phyloP scores from a whole-genome alignment of 1,140 invertebrate species.

The Cydia strobilella region DNA sequence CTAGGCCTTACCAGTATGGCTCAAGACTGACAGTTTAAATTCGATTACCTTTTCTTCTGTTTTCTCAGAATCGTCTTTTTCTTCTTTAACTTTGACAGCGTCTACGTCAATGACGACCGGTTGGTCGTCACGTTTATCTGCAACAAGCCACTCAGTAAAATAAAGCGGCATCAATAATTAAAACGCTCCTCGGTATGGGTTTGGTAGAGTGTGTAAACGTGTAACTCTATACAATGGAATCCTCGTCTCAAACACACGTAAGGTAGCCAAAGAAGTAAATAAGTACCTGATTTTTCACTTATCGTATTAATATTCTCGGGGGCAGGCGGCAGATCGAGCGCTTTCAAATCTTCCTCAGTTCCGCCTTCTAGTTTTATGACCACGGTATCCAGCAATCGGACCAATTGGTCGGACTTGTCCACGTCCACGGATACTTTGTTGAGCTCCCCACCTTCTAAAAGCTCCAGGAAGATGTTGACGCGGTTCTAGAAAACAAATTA shows the following conservation, averaged over 20 bases:
- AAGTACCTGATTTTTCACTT: conserved; percentile 64
- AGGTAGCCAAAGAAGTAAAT: not conserved
- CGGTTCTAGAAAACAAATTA: conserved; percentile 84
- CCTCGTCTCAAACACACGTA: too few relatives aligned
- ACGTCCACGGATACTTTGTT: conserved; percentile 92
- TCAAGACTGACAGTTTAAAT: too few relatives aligned
- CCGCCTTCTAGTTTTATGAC: conserved; percentile 99
- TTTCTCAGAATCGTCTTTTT: conserved; percentile 63
- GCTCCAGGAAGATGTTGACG: conserved; percentile 93
- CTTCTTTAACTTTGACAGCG: conserved; percentile 70
- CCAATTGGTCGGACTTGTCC: conserved; percentile 91
- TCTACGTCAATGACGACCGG: conserved; percentile 70
- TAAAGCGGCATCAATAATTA: too few relatives aligned
- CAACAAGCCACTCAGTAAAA: conserved; percentile 31
- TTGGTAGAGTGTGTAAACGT: too few relatives aligned
- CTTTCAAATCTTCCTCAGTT: conserved; percentile 94
- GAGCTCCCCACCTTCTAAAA: conserved; percentile 87
- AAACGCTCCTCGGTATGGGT: too few relatives aligned
- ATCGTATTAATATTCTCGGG: conserved; percentile 46
- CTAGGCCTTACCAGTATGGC: too few relatives aligned
- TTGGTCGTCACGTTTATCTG: conserved; percentile 80
- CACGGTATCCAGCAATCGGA: conserved; percentile 96
- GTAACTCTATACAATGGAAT: too few relatives aligned
- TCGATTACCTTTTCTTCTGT: conserved; percentile 56
- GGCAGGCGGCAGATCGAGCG: conserved; percentile 84